These are phyloP conservation scores for Erythrolamprus reginae DNA, from an alignment of 2,113 vertebrate genomes.

Conservation along the genomic window DNA sequence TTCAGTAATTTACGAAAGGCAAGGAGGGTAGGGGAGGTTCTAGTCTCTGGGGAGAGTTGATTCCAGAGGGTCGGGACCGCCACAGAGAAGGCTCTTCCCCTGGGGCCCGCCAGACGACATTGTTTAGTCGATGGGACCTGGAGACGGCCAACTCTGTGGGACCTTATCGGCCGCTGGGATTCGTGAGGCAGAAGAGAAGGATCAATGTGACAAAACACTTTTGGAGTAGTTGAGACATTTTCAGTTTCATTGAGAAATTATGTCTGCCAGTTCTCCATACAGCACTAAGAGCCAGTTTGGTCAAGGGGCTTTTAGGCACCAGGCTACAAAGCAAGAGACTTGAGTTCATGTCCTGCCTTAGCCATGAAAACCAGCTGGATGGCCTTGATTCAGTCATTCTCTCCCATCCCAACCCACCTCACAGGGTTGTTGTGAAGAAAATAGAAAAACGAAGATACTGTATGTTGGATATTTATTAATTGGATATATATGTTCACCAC, in stretches of 20 bases:
- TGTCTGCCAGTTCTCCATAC: neutral
- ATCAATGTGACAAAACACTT: neutral
- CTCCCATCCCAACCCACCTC: neutral
- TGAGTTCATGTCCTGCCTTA: neutral
- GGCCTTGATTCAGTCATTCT: too few species aligned
- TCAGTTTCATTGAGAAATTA: neutral
- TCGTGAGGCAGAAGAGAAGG: too few species aligned
- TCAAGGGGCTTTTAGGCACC: neutral
- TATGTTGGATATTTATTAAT: too few species aligned
- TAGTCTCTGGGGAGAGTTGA: too few species aligned
- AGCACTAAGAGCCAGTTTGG: neutral
- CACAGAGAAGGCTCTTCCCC: too few species aligned
- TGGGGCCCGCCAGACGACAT: too few species aligned
- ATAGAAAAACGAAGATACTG: neutral
- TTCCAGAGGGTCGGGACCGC: too few species aligned
- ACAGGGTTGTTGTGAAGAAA: neutral
- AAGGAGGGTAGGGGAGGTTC: too few species aligned
- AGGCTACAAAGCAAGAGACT: neutral
- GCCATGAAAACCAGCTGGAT: neutral
- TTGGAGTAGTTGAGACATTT: neutral
- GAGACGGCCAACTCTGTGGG: too few species aligned
- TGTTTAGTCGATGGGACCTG: too few species aligned
- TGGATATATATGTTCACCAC: neutral
- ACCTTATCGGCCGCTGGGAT: too few species aligned
- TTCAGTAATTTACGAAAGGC: too few species aligned